Evolutionary conservation across 2,113 vertebrate genomes (phyloP), one percentile per base, ranked within the genome.

Genomic region (Microtus montanus): DNA sequence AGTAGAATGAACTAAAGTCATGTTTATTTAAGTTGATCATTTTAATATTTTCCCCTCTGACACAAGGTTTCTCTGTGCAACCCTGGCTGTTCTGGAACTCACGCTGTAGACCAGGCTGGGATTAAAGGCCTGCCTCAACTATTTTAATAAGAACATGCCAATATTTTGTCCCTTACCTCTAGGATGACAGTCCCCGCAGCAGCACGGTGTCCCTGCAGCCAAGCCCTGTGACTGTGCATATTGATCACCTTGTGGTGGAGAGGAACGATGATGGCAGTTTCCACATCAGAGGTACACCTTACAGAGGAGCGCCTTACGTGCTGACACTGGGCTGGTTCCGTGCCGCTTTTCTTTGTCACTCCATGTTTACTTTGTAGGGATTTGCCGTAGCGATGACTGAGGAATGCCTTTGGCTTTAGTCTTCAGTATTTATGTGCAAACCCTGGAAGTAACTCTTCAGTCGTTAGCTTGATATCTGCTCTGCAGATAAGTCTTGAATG

Each of bases 261-360:
- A 98, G 99, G 95, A 97, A 97, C 87, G 99, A 99, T 83, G 99
- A 99, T 82, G 99, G 99, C 75, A 99, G 99, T 90, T 99, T 99
- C 97, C 98, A 98, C 73, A 98, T 99, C 96, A 99, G 99, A 99
- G 99, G 99, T 99, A 96, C 96, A 86, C 17, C 54, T 19, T 19
- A 19, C 54, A 58, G 52, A 54, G 22, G n/a, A 87, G 30, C 12
- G 52, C 19, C 41, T 87, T 17, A 61, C 38, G 49, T 54, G 74
- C 63, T 38, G 7, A 73, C 87, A 28, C 58, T 47, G 68, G 92
- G 63, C 85, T 66, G 44, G 78, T 44, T 79, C n/a, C 11, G 10
- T 80, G 63, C 63, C 52, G 30, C 70, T 85, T 66, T 6, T 66
- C 94, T 13, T 58, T 64, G 89, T 74, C 10, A 54, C 12, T 85